Conservation (phyloP, 1,140 invertebrate genomes). For the Odontomachus brunneus region DNA sequence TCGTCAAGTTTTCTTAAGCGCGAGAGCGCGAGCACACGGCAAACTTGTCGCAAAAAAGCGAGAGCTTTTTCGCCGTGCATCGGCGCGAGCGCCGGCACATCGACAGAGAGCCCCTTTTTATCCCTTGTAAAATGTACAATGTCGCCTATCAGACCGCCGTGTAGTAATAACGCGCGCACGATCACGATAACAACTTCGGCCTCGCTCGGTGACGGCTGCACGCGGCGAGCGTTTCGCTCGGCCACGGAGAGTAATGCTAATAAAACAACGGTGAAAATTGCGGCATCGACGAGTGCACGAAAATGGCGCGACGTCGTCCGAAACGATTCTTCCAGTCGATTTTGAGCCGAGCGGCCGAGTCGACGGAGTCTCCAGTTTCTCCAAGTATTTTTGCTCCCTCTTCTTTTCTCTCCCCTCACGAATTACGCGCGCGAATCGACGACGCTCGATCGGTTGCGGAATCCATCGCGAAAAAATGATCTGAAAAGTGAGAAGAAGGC, state of each 20-base stretch:
- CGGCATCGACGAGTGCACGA: too few relatives aligned
- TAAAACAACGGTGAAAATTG: background rate
- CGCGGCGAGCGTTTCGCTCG: background rate
- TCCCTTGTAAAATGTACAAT: constrained; percentile 54
- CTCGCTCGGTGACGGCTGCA: background rate
- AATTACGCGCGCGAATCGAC: too few relatives aligned
- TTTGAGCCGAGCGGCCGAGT: too few relatives aligned
- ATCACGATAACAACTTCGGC: constrained; percentile 41
- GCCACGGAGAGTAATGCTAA: background rate
- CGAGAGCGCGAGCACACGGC: constrained; percentile 69
- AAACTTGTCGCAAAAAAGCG: constrained; percentile 67
- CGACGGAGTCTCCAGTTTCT: too few relatives aligned
- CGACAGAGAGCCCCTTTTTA: constrained; percentile 51
- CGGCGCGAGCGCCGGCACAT: constrained; percentile 59
- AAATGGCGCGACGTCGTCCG: too few relatives aligned
- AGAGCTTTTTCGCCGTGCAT: constrained; percentile 70
- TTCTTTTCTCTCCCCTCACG: too few relatives aligned
- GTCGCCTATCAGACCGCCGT: constrained; percentile 55
- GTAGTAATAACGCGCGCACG: constrained; percentile 38
- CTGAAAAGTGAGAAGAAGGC: too few relatives aligned
- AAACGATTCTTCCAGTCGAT: too few relatives aligned
- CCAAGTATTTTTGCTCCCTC: too few relatives aligned
- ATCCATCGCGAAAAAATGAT: too few relatives aligned
- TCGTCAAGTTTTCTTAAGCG: constrained; percentile 71
- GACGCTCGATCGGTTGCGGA: too few relatives aligned